Percentiles rank a stretch among this genome's conserved stretches.
These are phyloP conservation scores for Bombus impatiens DNA, from an alignment of 1,140 invertebrate species.

Conservation along the genomic window DNA sequence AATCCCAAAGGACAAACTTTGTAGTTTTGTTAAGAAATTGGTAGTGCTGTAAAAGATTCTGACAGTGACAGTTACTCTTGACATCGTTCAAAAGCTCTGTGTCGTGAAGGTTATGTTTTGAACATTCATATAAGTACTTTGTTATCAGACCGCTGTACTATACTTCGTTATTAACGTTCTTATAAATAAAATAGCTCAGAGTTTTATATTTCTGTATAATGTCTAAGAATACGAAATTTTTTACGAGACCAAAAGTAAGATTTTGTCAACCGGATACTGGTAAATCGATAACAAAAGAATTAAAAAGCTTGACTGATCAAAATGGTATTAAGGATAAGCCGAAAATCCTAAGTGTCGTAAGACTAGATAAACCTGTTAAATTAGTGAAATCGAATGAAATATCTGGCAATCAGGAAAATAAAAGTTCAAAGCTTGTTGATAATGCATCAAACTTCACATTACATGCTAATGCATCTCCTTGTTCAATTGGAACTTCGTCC, in stretches of 20 bases:
- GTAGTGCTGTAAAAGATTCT: background rate
- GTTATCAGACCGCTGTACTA: background rate
- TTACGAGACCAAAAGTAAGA: slow-evolving; percentile 67
- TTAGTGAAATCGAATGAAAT: slow-evolving; percentile 31
- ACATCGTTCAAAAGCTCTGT: background rate
- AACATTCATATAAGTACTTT: background rate
- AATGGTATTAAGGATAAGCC: slow-evolving; percentile 22
- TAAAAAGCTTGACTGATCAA: background rate
- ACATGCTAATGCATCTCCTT: background rate
- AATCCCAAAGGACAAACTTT: background rate
- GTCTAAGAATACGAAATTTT: slow-evolving; percentile 9
- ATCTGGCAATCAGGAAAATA: background rate
- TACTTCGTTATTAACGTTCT: background rate
- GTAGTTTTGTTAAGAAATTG: background rate
- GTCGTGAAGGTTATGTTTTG: slow-evolving; percentile 24
- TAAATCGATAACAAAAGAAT: background rate
- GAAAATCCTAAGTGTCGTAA: slow-evolving; percentile 58
- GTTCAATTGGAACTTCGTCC: background rate
- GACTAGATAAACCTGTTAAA: slow-evolving; percentile 55
- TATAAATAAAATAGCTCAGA: background rate
- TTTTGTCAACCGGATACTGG: slow-evolving; percentile 58
- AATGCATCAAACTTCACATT: background rate
- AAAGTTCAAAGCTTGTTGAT: background rate
- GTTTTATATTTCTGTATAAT: slow-evolving; percentile 16
- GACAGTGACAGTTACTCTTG: background rate